These are phyloP conservation scores for Andrena minutula DNA, from an alignment of 2,888 invertebrate species.

Conservation along the genomic window DNA sequence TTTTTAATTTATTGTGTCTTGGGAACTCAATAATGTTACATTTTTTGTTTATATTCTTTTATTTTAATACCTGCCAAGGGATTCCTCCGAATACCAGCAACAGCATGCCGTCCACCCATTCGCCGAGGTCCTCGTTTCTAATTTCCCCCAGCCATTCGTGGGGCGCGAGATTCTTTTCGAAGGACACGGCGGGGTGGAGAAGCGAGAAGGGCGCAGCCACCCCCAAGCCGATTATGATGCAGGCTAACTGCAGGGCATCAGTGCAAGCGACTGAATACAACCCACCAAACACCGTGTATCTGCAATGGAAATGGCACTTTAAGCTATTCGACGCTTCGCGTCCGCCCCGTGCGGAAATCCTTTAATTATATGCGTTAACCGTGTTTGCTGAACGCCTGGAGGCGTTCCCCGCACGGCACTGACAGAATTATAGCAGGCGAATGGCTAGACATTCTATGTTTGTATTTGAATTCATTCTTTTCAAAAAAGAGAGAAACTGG, in stretches of 20 bases:
- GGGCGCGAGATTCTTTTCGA: slow-evolving; percentile 79
- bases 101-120: slow-evolving; percentile 87
- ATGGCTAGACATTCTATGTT: too few species aligned
- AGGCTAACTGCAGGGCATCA: slow-evolving; percentile 89
- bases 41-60: neutral
- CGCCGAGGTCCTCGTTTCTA: slow-evolving; percentile 84
- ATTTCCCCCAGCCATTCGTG: slow-evolving; percentile 87
- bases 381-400: too few species aligned
- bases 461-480: too few species aligned
- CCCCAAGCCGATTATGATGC: slow-evolving; percentile 89
- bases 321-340: too few species aligned
- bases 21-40: neutral
- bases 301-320: slow-evolving; percentile 58
- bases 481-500: too few species aligned
- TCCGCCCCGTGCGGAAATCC: too few species aligned
- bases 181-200: slow-evolving; percentile 86
- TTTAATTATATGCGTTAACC: too few species aligned
- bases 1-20: neutral
- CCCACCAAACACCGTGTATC: slow-evolving; percentile 90
- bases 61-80: slow-evolving; percentile 88
- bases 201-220: slow-evolving; percentile 89
- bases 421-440: too few species aligned
- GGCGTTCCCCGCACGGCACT: too few species aligned
- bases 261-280: slow-evolving; percentile 90
- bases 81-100: slow-evolving; percentile 89